Base-by-base conservation (phyloP, 1,140 invertebrate genomes). In the Stenopsyche tienmushanensis region DNA sequence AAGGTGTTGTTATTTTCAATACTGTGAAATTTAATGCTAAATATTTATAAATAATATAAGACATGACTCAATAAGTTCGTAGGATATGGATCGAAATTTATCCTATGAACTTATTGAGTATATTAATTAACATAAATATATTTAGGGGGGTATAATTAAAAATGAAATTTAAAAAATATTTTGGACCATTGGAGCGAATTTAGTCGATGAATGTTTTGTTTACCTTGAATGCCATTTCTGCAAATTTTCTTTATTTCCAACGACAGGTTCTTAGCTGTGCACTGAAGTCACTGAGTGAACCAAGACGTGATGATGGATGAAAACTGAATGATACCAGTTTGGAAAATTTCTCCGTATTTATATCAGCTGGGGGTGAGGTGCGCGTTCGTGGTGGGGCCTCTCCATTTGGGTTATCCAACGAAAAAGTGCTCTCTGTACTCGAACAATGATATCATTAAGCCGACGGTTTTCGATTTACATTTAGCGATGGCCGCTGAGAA, bases 201-300 rank as follows among this genome's bases (percentile, higher is more conserved):
- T n/a, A n/a, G n/a, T n/a, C n/a, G n/a, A n/a, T n/a, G n/a, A n/a
- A n/a, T n/a, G 5, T 34, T 34, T 3, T 34, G 21, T 29, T 23
- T 60, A 60, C 57, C 57, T 60, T 60, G 57, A 60, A 60, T 8
- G 57, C 57, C 57, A 60, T 60, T 57, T 42, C 39, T 20, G 29
- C 8, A 8, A 54, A 21, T 54, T 34, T 34, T 5, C 1, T 49
- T 3, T 26, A n/a, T n/a, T n/a, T n/a, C n/a, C n/a, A n/a, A n/a
- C n/a, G n/a, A n/a, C n/a, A n/a, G n/a, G n/a, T n/a, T n/a, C n/a
- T n/a, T n/a, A n/a, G n/a, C n/a, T n/a, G n/a, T n/a, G 18, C 44
- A 47, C 44, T 8, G 18, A 47, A 47, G 44, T 15, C 18, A 15
- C 18, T 7, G 44, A 15, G 17, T 15, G 8, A 18, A 47, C 17